Conservation (phyloP, 2,888 invertebrate species). For the Palloptera scutellata region DNA sequence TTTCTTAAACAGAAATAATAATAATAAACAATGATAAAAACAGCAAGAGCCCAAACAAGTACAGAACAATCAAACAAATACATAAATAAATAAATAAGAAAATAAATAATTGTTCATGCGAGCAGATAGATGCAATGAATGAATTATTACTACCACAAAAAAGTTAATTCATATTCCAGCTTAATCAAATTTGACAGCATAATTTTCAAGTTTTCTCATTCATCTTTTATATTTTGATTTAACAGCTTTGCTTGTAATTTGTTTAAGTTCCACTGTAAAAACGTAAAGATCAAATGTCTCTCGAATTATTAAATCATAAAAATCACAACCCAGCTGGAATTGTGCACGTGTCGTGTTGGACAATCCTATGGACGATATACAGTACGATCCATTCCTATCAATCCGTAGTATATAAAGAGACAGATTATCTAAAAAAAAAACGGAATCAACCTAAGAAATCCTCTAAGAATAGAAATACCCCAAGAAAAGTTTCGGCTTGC, state of each 20-base stretch:
- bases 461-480: too few relatives aligned
- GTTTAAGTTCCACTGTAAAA: neutral
- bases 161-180: conserved; percentile 40
- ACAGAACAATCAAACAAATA: conserved; percentile 4
- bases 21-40: conserved; percentile 19
- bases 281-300: too few relatives aligned
- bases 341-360: too few relatives aligned
- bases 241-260: conserved; percentile 2
- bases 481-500: too few relatives aligned
- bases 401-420: too few relatives aligned
- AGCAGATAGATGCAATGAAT: neutral
- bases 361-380: too few relatives aligned
- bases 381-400: too few relatives aligned
- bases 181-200: conserved; percentile 54
- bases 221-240: conserved; percentile 36
- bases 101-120: too few relatives aligned
- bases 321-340: too few relatives aligned
- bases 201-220: conserved; percentile 44
- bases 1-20: conserved; percentile 14
- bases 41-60: neutral
- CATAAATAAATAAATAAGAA: neutral
- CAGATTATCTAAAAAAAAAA: too few relatives aligned
- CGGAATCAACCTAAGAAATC: too few relatives aligned
- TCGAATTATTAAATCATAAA: too few relatives aligned
- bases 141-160: conserved; percentile 5